Conservation (phyloP, 2,113 vertebrate species). For the Rattus rattus region DNA sequence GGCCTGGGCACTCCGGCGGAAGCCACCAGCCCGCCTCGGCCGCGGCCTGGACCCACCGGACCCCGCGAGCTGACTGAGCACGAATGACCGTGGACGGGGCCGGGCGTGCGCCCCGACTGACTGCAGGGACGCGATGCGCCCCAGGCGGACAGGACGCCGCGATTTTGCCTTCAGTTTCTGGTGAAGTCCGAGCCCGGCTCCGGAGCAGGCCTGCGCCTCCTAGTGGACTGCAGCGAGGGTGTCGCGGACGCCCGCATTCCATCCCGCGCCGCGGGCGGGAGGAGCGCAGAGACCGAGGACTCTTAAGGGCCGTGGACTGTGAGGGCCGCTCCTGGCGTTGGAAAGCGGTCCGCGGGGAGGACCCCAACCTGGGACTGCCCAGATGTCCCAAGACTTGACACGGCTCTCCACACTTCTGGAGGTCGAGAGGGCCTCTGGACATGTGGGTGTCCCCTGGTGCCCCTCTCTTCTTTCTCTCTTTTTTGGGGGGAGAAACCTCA, state of each 20-base stretch:
- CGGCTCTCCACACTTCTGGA: constrained; percentile 64
- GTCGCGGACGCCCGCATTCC: neutral
- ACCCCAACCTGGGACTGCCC: constrained; percentile 44
- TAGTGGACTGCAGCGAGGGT: constrained; percentile 41
- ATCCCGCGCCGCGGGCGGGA: neutral
- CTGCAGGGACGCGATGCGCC: neutral
- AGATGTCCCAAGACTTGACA: constrained; percentile 57
- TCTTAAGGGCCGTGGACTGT: neutral
- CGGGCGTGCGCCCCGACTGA: constrained; percentile 4
- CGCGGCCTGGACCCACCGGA: constrained; percentile 64
- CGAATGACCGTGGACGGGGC: constrained; percentile 70
- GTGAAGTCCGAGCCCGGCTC: neutral
- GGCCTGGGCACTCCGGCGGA: constrained; percentile 70
- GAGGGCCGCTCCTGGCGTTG: neutral
- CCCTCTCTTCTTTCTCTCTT: constrained; percentile 78
- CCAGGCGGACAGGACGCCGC: neutral
- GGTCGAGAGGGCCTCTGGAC: constrained; percentile 65
- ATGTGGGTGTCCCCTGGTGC: constrained; percentile 70
- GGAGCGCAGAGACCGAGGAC: constrained; percentile 41
- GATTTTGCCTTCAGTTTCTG: constrained; percentile 6
- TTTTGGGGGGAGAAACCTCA: constrained; percentile 78
- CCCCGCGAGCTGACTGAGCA: constrained; percentile 75
- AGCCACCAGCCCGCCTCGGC: constrained; percentile 69
- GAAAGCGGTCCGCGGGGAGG: constrained; percentile 23
- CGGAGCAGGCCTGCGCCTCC: constrained; percentile 64